Conservation (phyloP, 2,888 invertebrate genomes). For the Calliscelio sp. region DNA sequence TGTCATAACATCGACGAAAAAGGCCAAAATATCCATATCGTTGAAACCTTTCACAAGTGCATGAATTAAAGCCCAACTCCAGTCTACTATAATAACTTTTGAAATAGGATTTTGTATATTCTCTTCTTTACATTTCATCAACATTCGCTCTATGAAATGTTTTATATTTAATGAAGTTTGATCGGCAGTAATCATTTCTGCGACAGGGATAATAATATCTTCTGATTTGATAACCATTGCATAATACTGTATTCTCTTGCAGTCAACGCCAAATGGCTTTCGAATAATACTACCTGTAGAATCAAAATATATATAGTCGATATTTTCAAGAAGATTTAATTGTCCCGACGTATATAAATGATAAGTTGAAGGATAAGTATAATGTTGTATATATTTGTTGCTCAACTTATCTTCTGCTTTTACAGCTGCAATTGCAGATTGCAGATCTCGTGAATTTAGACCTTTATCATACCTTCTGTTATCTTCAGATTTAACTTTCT, state of each 20-base stretch:
- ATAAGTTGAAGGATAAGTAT: background rate
- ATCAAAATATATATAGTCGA: conserved; percentile 26
- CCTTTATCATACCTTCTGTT: too few relatives aligned
- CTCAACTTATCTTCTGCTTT: background rate
- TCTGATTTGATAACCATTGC: conserved; percentile 3
- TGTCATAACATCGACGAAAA: too few relatives aligned
- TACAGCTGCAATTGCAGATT: background rate
- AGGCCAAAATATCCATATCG: background rate
- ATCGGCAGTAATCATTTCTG: conserved; percentile 41
- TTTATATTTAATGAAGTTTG: conserved; percentile 8
- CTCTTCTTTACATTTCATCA: too few relatives aligned
- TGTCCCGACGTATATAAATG: conserved; percentile 1
- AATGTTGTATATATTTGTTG: conserved; percentile 3
- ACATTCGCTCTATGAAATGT: too few relatives aligned
- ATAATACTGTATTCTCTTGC: conserved; percentile 24
- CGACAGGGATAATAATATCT: conserved; percentile 19
- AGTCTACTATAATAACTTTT: conserved; percentile 25
- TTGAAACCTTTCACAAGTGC: conserved; percentile 11
- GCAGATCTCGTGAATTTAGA: background rate
- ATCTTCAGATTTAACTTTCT: too few relatives aligned
- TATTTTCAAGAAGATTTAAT: background rate
- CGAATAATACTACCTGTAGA: conserved; percentile 19
- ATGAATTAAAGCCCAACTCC: conserved; percentile 30
- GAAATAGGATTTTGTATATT: background rate
- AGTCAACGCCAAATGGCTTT: conserved; percentile 17